Evolutionary conservation across 1,140 invertebrate species (phyloP).

Genomic region (Aphaenogaster floridana): DNA sequence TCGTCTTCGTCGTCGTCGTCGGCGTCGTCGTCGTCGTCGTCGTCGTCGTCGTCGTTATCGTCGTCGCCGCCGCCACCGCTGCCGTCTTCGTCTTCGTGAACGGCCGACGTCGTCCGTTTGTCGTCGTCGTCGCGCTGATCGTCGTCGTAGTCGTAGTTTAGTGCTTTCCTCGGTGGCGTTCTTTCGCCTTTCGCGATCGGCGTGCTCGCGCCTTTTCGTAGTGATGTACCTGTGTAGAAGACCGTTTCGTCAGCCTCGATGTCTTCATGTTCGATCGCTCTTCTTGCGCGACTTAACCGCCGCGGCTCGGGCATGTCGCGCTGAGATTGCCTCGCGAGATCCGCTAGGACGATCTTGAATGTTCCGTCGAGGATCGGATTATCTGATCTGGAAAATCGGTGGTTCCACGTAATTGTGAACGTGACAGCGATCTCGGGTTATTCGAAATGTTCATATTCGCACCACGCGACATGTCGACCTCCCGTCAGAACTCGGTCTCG

Average conservation of each 20-base stretch:
- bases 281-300: not conserved
- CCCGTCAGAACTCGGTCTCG: conserved; percentile 76
- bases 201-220: conserved; percentile 59
- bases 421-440: too few species aligned
- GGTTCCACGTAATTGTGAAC: not conserved
- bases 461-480: conserved; percentile 83
- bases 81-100: conserved; percentile 45
- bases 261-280: conserved; percentile 23
- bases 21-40: conserved; percentile 67
- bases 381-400: not conserved
- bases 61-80: conserved; percentile 52
- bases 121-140: conserved; percentile 11
- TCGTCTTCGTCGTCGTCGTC: conserved; percentile 65
- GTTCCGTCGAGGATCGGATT: not conserved
- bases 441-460: conserved; percentile 82
- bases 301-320: conserved; percentile 25
- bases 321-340: conserved; percentile 12
- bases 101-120: conserved; percentile 32
- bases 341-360: conserved; percentile 53
- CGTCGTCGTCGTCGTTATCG: conserved; percentile 11
- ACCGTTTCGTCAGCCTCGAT: conserved; percentile 26
- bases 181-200: conserved; percentile 66
- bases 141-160: conserved; percentile 64
- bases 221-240: conserved; percentile 65
- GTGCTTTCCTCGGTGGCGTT: conserved; percentile 54